Evolutionary conservation across 2,113 vertebrate species (phyloP), one percentile per base, ranked within the genome.

Genomic region (Opisthocomus hoazin): DNA sequence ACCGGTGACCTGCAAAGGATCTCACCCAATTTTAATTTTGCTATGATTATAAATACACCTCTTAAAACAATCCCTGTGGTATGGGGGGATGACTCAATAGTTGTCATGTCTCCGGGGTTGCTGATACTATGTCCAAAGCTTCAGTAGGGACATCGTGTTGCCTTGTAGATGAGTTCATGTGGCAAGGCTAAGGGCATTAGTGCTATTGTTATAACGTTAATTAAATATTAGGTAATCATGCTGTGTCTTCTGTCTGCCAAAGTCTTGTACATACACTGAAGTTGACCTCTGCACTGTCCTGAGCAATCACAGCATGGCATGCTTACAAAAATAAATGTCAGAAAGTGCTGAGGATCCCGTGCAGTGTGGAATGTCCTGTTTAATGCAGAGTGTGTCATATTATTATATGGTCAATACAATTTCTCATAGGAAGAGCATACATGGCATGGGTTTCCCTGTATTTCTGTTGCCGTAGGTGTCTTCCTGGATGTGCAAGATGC

Each of bases 141-240:
- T 60, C 70, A 61, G n/a, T 9, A 24, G 32, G 54, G 48, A 36
- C 36, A 45, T 71, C 29, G 1, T 45, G n/a, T 73, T 94, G 36
- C 51, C 66, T 78, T 79, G 69, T 84, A 78, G 45, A 43, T 90
- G 41, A 87, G 74, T 65, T 94, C 36, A 24, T n/a, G 5, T 88
- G 45, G 65, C n/a, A 70, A 85, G 37, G 65, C 26, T 93, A 74
- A 58, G 61, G 61, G 43, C 68, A 83, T 89, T 79, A 74, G 45
- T 45, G 37, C 27, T 93, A 22, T 81, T 51, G 24, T 87, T 89
- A 65, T 94, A 86, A 82, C 41, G n/a, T 39, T 91, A 82, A 89
- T 82, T 73, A 83, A 93, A 91, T 70, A 92, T 96, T 93, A 84
- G 57, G 81, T 87, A 96, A 90, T 93, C 58, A 54, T 56, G 57